Base-by-base conservation (phyloP, 2,797 vertebrate genomes). In the Gambelia wislizenii region DNA sequence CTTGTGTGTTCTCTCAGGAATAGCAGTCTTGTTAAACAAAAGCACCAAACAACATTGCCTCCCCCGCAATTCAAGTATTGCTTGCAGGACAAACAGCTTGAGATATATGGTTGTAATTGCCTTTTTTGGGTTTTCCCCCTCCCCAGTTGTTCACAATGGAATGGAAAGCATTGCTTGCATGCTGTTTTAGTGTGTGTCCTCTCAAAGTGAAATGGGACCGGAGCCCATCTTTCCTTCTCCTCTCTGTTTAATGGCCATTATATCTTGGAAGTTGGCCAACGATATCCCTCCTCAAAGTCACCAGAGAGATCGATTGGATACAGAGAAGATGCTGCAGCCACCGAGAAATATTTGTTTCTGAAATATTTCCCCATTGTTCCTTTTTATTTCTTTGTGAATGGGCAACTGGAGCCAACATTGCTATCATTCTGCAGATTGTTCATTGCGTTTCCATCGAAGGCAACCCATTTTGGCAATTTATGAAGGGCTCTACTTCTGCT, bases 361-460 rank as follows among this genome's bases (percentile, higher is more conserved):
- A 83, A 78, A 88, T 90, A 88, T 61, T 67, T 49, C 39, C 81
- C 76, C 72, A 33, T n/a, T 0, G 0, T 52, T 52, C n/a, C 56
- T 2, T 87, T 93, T 91, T 36, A 39, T 92, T 88, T 82, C 6
- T 47, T 7, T 0, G 10, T 0, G 70, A 85, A 80, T 39, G 72
- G 59, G 16, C 0, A 0, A 13, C 2, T 1, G 25, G 42, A 20
- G 36, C 67, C 52, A 5, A 7, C 5, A 20, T 9, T 36, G 69
- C 33, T 75, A 59, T 18, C 76, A 72, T 70, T 87, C 81, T 72
- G 25, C 22, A 42, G 49, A 67, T 82, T 85, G 78, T 56, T 86
- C 39, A 0, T 47, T 83, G 39, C 1, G 8, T 25, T 81, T n/a
- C 36, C 13, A 8, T 33, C 42, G 27, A 12, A 0, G 0, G 84